phyloP scores from a whole-genome alignment of 2,888 invertebrate species.

The Platynereis dumerilii region DNA sequence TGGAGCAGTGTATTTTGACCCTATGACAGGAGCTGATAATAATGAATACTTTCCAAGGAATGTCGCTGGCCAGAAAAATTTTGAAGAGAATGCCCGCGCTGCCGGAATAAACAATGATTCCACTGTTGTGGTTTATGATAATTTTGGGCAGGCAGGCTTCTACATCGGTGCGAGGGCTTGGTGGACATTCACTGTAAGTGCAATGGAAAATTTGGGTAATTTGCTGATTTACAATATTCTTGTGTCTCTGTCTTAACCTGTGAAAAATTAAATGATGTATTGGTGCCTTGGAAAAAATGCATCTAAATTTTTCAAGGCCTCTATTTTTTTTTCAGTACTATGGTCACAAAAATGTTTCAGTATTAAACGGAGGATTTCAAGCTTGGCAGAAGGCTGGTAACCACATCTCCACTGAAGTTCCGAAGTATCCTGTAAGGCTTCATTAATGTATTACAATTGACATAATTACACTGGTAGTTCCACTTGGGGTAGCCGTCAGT shows the following conservation, averaged over 20 bases:
- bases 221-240: too few species aligned
- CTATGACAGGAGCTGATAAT: conserved; percentile 38
- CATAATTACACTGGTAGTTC: too few species aligned
- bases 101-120: conserved; percentile 41
- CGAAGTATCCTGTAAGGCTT: background rate
- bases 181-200: conserved; percentile 50
- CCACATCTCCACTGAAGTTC: conserved; percentile 21
- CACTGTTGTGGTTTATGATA: conserved; percentile 47
- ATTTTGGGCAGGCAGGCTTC: conserved; percentile 41
- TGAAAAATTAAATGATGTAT: too few species aligned
- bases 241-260: too few species aligned
- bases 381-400: conserved; percentile 41
- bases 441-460: too few species aligned
- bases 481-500: too few species aligned
- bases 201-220: too few species aligned
- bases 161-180: conserved; percentile 47
- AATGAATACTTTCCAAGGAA: conserved; percentile 43
- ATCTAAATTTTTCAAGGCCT: too few species aligned
- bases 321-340: conserved; percentile 43
- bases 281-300: too few species aligned
- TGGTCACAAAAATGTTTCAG: conserved; percentile 46
- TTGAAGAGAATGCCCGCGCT: conserved; percentile 37
- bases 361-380: conserved; percentile 47
- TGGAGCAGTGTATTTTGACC: conserved; percentile 43
- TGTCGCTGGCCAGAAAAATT: conserved; percentile 39